phyloP scores from a whole-genome alignment of 2,797 vertebrate species.

The Anolis apletophallus region DNA sequence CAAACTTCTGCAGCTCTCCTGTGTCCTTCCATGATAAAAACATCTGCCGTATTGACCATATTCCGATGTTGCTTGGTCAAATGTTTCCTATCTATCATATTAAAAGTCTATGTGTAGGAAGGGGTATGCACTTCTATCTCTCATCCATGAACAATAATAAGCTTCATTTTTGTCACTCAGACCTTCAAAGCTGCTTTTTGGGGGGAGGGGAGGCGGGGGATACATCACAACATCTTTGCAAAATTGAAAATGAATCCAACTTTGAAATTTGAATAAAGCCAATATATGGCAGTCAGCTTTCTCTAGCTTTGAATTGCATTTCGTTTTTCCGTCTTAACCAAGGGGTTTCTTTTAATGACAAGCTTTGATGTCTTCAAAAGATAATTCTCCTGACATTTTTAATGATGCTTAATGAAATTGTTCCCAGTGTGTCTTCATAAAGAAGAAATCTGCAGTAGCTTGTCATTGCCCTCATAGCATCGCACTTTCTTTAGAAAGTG shows the following conservation, averaged over 20 bases:
- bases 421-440: constrained; percentile 2
- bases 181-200: background rate
- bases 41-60: too few species aligned
- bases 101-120: too few species aligned
- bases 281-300: constrained; percentile 58
- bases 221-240: constrained; percentile 52
- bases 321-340: constrained; percentile 27
- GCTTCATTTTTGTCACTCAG: background rate
- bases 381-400: constrained; percentile 46
- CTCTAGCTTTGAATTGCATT: constrained; percentile 59
- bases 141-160: background rate
- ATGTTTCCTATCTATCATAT: too few species aligned
- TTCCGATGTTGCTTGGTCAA: too few species aligned
- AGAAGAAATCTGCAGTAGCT: constrained; percentile 18
- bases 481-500: constrained; percentile 17
- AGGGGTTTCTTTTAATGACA: constrained; percentile 26
- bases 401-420: constrained; percentile 27
- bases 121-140: background rate
- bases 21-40: too few species aligned
- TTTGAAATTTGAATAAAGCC: constrained; percentile 56
- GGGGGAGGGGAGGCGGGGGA: background rate
- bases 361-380: constrained; percentile 50
- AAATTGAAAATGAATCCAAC: constrained; percentile 60
- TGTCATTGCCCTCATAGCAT: constrained; percentile 22
- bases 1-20: too few species aligned